Percentiles rank a stretch among this genome's conserved stretches.
Evolutionary conservation across 92 coral and sea anemone genomes (phyloP).

Genomic region (Zoanthus solanderi): DNA sequence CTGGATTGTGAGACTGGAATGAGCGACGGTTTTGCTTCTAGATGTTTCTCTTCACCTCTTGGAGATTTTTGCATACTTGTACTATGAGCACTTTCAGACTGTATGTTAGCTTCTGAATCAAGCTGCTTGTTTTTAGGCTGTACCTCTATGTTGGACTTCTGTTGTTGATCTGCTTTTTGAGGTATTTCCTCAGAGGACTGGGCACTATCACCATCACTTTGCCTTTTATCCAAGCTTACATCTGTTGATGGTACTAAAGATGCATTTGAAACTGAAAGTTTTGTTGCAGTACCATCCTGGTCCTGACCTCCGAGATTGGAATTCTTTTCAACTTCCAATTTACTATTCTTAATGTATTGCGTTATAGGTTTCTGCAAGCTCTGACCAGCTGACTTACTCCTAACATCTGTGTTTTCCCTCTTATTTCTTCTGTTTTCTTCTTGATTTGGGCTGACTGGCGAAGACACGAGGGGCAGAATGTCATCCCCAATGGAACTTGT

Average conservation of each 20-base stretch:
- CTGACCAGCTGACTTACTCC: neutral
- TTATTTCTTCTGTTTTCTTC: neutral
- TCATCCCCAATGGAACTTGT: neutral
- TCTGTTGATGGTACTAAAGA: neutral
- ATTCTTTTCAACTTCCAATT: neutral
- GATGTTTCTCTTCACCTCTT: neutral
- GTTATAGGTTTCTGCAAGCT: constrained; percentile 21
- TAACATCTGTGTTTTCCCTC: neutral
- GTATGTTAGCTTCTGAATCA: neutral
- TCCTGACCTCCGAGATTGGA: neutral
- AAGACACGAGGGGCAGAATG: constrained; percentile 6
- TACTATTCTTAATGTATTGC: neutral
- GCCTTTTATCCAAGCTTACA: neutral
- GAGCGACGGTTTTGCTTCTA: neutral
- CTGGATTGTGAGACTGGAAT: neutral
- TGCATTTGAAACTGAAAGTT: neutral
- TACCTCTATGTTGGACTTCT: neutral
- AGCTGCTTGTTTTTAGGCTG: neutral
- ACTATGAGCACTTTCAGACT: neutral
- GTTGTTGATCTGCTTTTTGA: neutral
- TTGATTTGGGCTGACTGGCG: constrained; percentile 1
- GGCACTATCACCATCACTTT: neutral
- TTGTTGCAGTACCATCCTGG: neutral
- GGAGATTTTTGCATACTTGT: neutral
- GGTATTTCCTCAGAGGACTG: neutral